These are phyloP conservation scores for Acanthacorydalis orientalis DNA, from an alignment of 2,888 invertebrate genomes.

Conservation along the genomic window DNA sequence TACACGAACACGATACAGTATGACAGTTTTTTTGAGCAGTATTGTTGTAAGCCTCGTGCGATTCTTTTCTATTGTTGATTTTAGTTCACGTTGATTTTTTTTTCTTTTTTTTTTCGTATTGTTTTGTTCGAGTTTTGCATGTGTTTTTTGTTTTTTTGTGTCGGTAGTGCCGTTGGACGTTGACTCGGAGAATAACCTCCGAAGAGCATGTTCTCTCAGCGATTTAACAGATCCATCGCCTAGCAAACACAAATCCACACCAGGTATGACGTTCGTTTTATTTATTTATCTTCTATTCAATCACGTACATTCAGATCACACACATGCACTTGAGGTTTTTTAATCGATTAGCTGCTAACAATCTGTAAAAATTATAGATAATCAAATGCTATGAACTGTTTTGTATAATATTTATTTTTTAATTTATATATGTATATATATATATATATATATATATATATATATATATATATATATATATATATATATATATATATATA, in stretches of 20 bases:
- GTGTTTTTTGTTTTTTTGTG: constrained; percentile 10
- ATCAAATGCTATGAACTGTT: too few species aligned
- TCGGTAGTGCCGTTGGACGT: constrained; percentile 23
- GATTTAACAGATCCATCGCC: constrained; percentile 35
- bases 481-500: not conserved
- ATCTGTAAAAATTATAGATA: too few species aligned
- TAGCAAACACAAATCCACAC: constrained; percentile 11
- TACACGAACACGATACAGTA: too few species aligned
- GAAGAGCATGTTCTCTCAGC: constrained; percentile 65
- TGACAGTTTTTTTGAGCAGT: too few species aligned
- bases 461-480: too few species aligned
- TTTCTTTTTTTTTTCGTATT: too few species aligned
- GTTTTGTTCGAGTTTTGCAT: constrained; percentile 11
- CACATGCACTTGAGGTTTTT: too few species aligned
- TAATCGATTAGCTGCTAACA: too few species aligned
- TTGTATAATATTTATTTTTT: too few species aligned
- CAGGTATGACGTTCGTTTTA: constrained; percentile 5
- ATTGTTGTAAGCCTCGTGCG: too few species aligned
- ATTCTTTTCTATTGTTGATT: constrained; percentile 7
- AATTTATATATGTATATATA: not conserved
- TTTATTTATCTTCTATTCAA: not conserved
- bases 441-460: not conserved
- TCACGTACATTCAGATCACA: too few species aligned
- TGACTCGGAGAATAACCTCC: constrained; percentile 40
- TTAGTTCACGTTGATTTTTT: constrained; percentile 10